These are phyloP conservation scores for Illadopsis cleaveri DNA, from an alignment of 2,113 vertebrate genomes.

Conservation along the genomic window DNA sequence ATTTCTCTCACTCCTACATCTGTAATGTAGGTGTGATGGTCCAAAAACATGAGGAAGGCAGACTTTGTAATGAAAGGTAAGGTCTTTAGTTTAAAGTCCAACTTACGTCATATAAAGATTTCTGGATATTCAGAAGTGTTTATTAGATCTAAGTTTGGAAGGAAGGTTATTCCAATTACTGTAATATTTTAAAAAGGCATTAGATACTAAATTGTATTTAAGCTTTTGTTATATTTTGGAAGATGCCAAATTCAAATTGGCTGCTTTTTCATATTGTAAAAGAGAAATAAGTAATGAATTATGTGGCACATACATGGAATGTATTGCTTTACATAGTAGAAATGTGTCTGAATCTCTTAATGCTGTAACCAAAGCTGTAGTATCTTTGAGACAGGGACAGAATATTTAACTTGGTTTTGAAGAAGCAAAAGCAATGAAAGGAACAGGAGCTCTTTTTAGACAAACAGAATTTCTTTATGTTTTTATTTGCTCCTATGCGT, in stretches of 20 bases:
- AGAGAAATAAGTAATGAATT: neutral
- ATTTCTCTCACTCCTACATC: neutral
- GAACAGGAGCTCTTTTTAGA: neutral
- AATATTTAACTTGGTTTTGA: neutral
- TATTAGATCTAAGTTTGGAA: neutral
- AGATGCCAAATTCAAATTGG: neutral
- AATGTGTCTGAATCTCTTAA: neutral
- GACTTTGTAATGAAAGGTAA: neutral
- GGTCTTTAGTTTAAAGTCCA: neutral
- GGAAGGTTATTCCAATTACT: neutral
- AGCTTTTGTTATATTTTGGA: neutral
- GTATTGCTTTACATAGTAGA: neutral
- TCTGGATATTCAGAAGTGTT: neutral
- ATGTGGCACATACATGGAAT: neutral
- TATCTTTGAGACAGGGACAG: neutral
- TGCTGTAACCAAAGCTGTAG: neutral
- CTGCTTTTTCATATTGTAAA: neutral
- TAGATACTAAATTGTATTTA: neutral
- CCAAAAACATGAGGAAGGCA: neutral
- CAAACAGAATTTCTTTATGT: neutral
- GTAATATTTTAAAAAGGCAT: neutral
- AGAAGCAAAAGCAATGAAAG: neutral
- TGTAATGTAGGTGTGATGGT: neutral
- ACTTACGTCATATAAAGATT: neutral
- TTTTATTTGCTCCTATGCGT: neutral